Evolutionary conservation across 2,797 vertebrate genomes (phyloP).

Genomic region (Girardinus metallicus): DNA sequence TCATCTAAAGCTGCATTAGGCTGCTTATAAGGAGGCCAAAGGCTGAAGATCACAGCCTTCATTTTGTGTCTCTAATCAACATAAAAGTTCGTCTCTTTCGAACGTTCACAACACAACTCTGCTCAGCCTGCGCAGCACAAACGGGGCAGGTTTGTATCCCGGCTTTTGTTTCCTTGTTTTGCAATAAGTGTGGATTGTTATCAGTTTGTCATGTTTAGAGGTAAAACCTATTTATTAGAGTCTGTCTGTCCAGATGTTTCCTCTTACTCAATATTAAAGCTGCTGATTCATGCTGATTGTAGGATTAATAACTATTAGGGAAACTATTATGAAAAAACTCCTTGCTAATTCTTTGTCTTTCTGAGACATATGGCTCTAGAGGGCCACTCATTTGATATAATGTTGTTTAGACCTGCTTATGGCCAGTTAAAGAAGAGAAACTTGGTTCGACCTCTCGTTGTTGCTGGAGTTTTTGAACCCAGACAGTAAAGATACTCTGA

Average conservation of each 20-base stretch:
- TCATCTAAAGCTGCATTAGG: slow-evolving; percentile 52
- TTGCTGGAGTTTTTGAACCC: not conserved
- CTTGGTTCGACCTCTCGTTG: not conserved
- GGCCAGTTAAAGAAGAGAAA: not conserved
- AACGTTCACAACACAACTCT: not conserved
- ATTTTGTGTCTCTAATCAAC: slow-evolving; percentile 22
- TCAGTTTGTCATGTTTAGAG: slow-evolving; percentile 19
- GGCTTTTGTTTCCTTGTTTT: not conserved
- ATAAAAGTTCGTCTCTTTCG: slow-evolving; percentile 14
- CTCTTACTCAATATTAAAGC: slow-evolving; percentile 23
- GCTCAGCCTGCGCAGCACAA: slow-evolving; percentile 1
- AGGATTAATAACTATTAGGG: slow-evolving; percentile 6
- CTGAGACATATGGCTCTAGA: not conserved
- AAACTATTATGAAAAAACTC: not conserved
- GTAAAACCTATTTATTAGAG: slow-evolving; percentile 27
- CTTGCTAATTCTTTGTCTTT: not conserved
- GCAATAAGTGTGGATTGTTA: slow-evolving; percentile 17
- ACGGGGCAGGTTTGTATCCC: too few relatives aligned
- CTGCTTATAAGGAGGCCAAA: slow-evolving; percentile 45
- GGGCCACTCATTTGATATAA: not conserved
- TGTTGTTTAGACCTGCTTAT: not conserved
- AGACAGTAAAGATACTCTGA: not conserved
- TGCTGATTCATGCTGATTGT: slow-evolving; percentile 37
- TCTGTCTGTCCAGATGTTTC: slow-evolving; percentile 36
- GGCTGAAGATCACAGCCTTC: slow-evolving; percentile 46